phyloP scores from a whole-genome alignment of 2,888 invertebrate genomes.

The Archaeoteleia sp. region DNA sequence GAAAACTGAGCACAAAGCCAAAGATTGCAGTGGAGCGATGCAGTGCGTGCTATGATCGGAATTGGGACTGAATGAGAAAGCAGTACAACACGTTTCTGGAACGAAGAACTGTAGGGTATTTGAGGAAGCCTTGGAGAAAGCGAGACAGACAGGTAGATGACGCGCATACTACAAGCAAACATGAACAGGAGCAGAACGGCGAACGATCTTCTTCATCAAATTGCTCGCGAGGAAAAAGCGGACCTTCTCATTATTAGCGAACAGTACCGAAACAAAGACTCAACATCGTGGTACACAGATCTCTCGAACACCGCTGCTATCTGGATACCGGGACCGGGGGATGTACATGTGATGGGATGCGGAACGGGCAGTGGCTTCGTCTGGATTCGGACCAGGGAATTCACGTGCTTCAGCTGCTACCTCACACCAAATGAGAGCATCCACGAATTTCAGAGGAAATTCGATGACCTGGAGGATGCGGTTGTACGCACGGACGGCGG shows the following conservation, averaged over 20 bases:
- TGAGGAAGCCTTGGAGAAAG: too few relatives aligned
- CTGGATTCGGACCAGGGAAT: conserved; percentile 11
- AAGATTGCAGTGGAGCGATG: not conserved
- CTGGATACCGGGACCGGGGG: conserved; percentile 12
- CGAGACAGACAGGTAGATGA: too few relatives aligned
- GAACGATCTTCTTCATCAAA: too few relatives aligned
- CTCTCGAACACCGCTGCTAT: conserved; percentile 26
- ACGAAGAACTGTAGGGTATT: too few relatives aligned
- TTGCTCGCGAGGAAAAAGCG: conserved; percentile 7
- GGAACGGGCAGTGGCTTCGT: conserved; percentile 27
- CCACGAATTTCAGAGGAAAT: not conserved
- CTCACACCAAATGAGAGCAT: conserved; percentile 4
- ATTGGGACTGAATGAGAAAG: not conserved
- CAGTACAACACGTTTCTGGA: conserved; percentile 27
- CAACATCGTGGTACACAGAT: conserved; percentile 25
- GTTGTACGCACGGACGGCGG: conserved; percentile 1
- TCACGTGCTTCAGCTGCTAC: conserved; percentile 16
- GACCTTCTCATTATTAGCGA: conserved; percentile 40
- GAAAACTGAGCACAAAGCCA: conserved; percentile 7
- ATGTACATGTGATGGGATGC: not conserved
- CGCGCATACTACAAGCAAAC: conserved; percentile 46
- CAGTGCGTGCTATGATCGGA: not conserved
- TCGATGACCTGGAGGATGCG: conserved; percentile 17
- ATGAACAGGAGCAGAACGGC: conserved; percentile 38
- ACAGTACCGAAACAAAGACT: conserved; percentile 27